Evolutionary conservation across 2,888 invertebrate species (phyloP), one percentile per base, ranked within the genome.

Genomic region (Danaus chrysippus): DNA sequence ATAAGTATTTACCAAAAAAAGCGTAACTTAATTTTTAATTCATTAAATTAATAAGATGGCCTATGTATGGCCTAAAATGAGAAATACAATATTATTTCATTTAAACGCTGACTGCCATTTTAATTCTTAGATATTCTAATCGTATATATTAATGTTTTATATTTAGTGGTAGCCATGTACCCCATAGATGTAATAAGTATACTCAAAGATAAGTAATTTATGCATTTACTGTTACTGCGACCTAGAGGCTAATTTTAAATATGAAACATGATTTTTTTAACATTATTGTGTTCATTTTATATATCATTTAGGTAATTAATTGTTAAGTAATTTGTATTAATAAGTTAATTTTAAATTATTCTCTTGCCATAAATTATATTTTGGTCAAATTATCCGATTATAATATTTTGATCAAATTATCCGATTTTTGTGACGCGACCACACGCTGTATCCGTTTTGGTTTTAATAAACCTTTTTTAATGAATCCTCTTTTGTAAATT

Each of bases 251-350:
- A 59, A 61, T 53, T n/a, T 70, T 64, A 54, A 46, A 17, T 49
- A 10, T 10, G 15, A 17, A 11, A 49, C 49, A n/a, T 17, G 49
- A 17, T 49, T 49, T 46, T 15, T 3, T 17, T 10, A 46, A 13
- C 3, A 17, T 49, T 49, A 49, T 17, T 17, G 76, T 77, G 76
- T 77, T 78, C 77, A 77, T 73, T 73, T 76, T 68, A 69, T 70
- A 69, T 74, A 74, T 70, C 70, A 70, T 71, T 61, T 74, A 74
- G 71, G 68, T 73, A 66, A 69, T 71, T 71, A 66, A 69, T 71
- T 71, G 68, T 66, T 68, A 65, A 69, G 62, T 71, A 54, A 61
- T 64, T 64, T 65, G 57, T 65, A 66, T 49, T 46, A 17, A 61
- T 62, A 65, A 60, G 58, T 53, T 61, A 55, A 56, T 12, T 46